Evolutionary conservation across 1,140 invertebrate genomes (phyloP).

Genomic region (Bombus polaris): DNA sequence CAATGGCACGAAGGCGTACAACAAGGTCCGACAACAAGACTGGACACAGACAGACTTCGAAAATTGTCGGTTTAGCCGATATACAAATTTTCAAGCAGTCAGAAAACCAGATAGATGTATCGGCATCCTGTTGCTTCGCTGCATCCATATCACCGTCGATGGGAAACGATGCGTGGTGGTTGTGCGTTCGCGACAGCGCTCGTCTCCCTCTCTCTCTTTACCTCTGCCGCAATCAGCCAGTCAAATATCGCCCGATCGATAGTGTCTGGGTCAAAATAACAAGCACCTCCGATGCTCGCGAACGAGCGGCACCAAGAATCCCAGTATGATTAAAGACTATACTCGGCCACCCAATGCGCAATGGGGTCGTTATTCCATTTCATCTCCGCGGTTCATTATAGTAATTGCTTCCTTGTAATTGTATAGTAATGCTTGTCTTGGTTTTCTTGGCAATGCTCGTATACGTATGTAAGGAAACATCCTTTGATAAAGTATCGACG

Average conservation of each 20-base stretch:
- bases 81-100: slow-evolving; percentile 33
- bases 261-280: slow-evolving; percentile 36
- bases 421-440: not conserved
- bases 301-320: not conserved
- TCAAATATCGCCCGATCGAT: slow-evolving; percentile 48
- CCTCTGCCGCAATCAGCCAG: slow-evolving; percentile 18
- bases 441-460: not conserved
- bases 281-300: not conserved
- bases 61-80: slow-evolving; percentile 29
- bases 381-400: not conserved
- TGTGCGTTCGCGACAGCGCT: slow-evolving; percentile 7
- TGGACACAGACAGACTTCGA: not conserved
- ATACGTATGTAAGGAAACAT: not conserved
- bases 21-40: too few species aligned
- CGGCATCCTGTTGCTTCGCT: slow-evolving; percentile 62
- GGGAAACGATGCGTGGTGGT: not conserved
- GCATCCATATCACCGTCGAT: not conserved
- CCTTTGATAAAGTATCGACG: not conserved
- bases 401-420: slow-evolving; percentile 14
- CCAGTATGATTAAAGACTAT: not conserved
- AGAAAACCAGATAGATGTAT: slow-evolving; percentile 46
- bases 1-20: not conserved
- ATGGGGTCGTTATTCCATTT: not conserved
- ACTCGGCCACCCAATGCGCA: not conserved
- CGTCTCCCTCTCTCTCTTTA: not conserved